phyloP scores from a whole-genome alignment of 2,888 invertebrate species.

The Eupithecia dodoneata region DNA sequence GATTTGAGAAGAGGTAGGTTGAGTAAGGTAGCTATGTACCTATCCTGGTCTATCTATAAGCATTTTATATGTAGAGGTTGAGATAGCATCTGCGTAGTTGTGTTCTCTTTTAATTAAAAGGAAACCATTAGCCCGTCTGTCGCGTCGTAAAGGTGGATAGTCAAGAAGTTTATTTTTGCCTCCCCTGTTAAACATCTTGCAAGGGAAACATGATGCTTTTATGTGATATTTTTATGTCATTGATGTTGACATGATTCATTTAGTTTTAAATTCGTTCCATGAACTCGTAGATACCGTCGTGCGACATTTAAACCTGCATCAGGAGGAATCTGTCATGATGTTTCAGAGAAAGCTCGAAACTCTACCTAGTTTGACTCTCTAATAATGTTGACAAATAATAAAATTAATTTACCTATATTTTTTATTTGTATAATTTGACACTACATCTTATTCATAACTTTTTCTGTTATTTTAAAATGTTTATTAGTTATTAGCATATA shows the following conservation, averaged over 20 bases:
- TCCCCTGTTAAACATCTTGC: conserved; percentile 26
- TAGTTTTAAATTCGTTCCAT: neutral
- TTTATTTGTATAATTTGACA: too few species aligned
- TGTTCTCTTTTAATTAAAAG: conserved; percentile 50
- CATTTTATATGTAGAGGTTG: neutral
- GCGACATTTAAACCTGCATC: neutral
- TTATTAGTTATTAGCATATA: too few species aligned
- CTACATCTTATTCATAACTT: too few species aligned
- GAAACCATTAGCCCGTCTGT: conserved; percentile 52
- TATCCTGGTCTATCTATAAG: neutral
- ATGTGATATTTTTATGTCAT: conserved; percentile 4
- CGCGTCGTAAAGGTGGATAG: conserved; percentile 48
- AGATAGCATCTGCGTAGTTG: conserved; percentile 1
- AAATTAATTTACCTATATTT: too few species aligned
- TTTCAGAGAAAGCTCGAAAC: too few species aligned
- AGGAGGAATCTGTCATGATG: too few species aligned
- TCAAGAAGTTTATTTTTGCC: conserved; percentile 50
- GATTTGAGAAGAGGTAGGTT: too few species aligned
- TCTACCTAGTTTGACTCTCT: too few species aligned
- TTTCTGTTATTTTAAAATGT: too few species aligned
- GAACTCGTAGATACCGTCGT: neutral
- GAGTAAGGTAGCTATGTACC: neutral
- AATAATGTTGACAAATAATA: too few species aligned
- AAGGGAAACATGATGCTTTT: conserved; percentile 17
- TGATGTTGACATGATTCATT: neutral